Evolutionary conservation across 2,888 invertebrate species (phyloP), one percentile per base, ranked within the genome.

Genomic region (Balanococcus diminutus): DNA sequence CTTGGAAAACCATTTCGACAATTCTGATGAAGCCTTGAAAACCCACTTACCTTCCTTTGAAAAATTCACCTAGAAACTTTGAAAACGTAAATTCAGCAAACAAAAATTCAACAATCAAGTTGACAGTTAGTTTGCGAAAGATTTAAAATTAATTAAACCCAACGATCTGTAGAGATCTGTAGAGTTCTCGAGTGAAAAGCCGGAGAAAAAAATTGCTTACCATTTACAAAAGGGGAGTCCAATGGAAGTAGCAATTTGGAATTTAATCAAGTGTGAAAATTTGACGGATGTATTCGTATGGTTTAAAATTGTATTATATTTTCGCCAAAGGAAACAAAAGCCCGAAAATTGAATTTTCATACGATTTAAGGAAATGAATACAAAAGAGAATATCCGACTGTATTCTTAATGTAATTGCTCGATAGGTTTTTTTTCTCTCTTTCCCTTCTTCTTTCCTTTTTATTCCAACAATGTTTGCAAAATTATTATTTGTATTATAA

Each of bases 111-210:
- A 28, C 61, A 28, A 67, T 67, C 28, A 67, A 67, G 28, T 28
- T 9, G 28, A 28, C 11, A 28, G 14, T 67, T 28, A 67, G 61
- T 67, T 67, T 67, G 28, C 61, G 28, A 25, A 11, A 67, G 61
- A 67, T 67, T 67, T 67, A 25, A 67, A 67, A 67, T 67, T 67
- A 67, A 67, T 67, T 67, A 67, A 67, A 67, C 11, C 11, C 61
- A 67, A 19, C 19, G 56, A 56, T 56, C 56, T 42, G 11, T 14
- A 42, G n/a, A n/a, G n/a, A n/a, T n/a, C n/a, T 11, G 1, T 42
- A 14, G 2, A 2, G 42, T 42, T 36, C 8, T 3, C 36, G 19
- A 19, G 56, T 2, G 19, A 19, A 56, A n/a, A 19, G n/a, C n/a
- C n/a, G 19, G 19, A 9, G 6, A 5, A 28, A 28, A 67, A 67